Base-by-base conservation (phyloP, 2,888 invertebrate genomes). In the Thera obeliscata region DNA sequence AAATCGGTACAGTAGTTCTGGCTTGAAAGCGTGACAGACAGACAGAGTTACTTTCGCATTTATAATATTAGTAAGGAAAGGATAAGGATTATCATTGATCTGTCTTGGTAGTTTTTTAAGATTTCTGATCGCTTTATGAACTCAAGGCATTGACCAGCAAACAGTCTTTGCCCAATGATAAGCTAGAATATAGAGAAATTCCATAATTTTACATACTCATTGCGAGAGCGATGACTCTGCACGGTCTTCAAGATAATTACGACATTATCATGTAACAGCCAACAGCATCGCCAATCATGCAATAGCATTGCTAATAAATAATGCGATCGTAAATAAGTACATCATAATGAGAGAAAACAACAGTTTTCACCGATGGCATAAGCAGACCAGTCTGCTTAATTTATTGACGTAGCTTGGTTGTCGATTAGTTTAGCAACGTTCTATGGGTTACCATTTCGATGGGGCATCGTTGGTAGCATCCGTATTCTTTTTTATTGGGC, bases 281-380 rank as follows among this genome's bases (percentile, higher is more conserved):
- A 22, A 22, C 66, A 66, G 61, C 55, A 61, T 71, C 64, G 62
- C 69, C 61, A 56, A 64, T 66, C 69, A 69, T 60, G 69, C 65
- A 66, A 63, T 49, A 43, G 5, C n/a, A 52, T 11, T 7, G 60
- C 57, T 38, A 59, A 64, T 61, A 64, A 48, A 61, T 50, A 50
- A 5, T 7, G 38, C 46, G 12, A 55, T 22, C 61, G 49, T 49
- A 22, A 22, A 22, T 55, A 56, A 64, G 56, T 62, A 61, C 69
- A 57, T 54, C 38, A 48, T 71, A 71, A 67, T 70, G 55, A 72
- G 66, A 69, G 72, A 69, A 72, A 74, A 67, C 63, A 56, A 36
- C 22, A 48, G 36, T 11, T 33, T 12, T 11, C 46, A 35, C 6
- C 8, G 8, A 4, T 59, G 35, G 59, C 48, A 22, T 12, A 12